phyloP scores from a whole-genome alignment of 2,113 vertebrate genomes.

The Daphoenositta chrysoptera region DNA sequence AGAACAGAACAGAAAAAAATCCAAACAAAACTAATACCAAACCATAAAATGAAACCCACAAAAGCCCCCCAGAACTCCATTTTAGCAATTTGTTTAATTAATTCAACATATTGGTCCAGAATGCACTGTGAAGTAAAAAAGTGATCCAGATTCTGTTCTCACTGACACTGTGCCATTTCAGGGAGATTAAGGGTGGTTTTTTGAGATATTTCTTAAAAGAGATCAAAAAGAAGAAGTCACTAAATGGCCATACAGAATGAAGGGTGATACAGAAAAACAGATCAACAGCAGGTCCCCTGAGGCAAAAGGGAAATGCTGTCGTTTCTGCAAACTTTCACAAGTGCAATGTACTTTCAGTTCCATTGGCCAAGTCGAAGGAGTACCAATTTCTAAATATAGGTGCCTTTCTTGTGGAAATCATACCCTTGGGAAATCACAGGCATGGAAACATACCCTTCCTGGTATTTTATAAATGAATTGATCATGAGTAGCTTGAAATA shows the following conservation, averaged over 20 bases:
- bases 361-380: not conserved
- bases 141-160: not conserved
- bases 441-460: not conserved
- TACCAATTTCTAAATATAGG: not conserved
- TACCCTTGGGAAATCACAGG: not conserved
- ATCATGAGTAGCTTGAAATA: not conserved
- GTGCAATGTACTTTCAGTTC: not conserved
- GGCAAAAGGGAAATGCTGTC: not conserved
- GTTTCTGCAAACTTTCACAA: not conserved
- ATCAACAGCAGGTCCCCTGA: not conserved
- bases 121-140: not conserved
- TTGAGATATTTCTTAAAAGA: not conserved
- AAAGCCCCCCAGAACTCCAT: fast-evolving
- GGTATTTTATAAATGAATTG: not conserved
- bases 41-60: not conserved
- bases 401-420: not conserved
- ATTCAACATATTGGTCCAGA: not conserved
- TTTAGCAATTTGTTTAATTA: not conserved
- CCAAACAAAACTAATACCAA: not conserved
- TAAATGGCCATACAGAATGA: not conserved
- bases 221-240: not conserved
- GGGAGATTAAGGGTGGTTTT: not conserved
- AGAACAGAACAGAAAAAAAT: not conserved
- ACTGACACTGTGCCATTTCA: not conserved
- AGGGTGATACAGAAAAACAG: not conserved